phyloP scores from a whole-genome alignment of 1,140 invertebrate species.

The Brachionus rubens region DNA sequence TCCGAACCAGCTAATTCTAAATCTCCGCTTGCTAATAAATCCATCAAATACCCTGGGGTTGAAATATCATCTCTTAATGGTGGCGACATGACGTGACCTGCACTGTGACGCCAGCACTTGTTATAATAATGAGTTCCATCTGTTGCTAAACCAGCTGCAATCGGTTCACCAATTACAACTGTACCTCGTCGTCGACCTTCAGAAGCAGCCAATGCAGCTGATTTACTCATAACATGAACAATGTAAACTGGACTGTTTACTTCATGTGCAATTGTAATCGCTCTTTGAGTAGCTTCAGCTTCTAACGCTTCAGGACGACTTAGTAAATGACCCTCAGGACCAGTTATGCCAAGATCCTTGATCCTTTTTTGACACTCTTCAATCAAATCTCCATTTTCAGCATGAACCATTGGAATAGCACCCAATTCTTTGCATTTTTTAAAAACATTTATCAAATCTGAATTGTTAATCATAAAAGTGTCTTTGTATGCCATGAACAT shows the following conservation, averaged over 20 bases:
- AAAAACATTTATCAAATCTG: conserved; percentile 79
- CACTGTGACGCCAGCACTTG: conserved; percentile 74
- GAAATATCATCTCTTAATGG: conserved; percentile 78
- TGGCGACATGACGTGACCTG: conserved; percentile 83
- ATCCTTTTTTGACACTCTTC: conserved; percentile 75
- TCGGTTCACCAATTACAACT: conserved; percentile 82
- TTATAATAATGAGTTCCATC: conserved; percentile 59
- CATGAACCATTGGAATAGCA: conserved; percentile 87
- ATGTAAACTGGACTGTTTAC: conserved; percentile 85
- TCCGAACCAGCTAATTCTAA: conserved; percentile 89
- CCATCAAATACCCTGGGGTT: conserved; percentile 77
- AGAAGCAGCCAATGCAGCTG: conserved; percentile 74
- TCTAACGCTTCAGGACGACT: conserved; percentile 93
- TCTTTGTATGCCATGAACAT: conserved; percentile 91
- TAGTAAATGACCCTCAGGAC: conserved; percentile 91
- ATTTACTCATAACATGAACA: conserved; percentile 92
- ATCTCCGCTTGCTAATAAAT: conserved; percentile 79
- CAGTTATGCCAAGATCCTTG: conserved; percentile 77
- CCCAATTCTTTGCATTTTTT: conserved; percentile 70
- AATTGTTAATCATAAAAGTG: conserved; percentile 79
- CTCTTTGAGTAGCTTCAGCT: conserved; percentile 89
- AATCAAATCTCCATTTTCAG: conserved; percentile 93
- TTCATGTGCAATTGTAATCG: conserved; percentile 86
- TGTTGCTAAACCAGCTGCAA: conserved; percentile 74
- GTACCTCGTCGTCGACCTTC: conserved; percentile 67